phyloP scores from a whole-genome alignment of 2,888 invertebrate species.

The Chrysina gloriosa region DNA sequence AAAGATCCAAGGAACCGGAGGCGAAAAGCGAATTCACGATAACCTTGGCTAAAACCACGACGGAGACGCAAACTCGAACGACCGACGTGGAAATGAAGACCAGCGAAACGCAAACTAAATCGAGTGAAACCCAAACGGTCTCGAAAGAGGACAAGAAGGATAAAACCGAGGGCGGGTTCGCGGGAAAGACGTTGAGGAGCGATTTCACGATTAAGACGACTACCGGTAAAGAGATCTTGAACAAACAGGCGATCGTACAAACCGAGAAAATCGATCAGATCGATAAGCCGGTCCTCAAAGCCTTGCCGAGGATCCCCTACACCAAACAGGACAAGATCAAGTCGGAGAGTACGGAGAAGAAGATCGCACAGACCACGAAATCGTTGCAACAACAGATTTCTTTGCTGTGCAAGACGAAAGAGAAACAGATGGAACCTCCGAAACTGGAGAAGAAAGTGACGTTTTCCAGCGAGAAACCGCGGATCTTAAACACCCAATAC shows the following conservation, averaged over 20 bases:
- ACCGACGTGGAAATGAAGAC: constrained; percentile 28
- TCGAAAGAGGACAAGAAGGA: constrained; percentile 27
- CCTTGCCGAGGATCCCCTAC: constrained; percentile 56
- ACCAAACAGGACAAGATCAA: constrained; percentile 38
- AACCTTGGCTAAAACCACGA: constrained; percentile 28
- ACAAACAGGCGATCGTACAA: constrained; percentile 52
- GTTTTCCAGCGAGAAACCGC: constrained; percentile 44
- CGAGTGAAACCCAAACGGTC: constrained; percentile 31
- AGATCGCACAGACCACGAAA: constrained; percentile 37
- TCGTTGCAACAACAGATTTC: constrained; percentile 56
- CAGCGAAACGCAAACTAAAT: constrained; percentile 37
- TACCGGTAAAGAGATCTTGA: constrained; percentile 44
- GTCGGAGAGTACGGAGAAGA: constrained; percentile 27
- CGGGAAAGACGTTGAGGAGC: constrained; percentile 49
- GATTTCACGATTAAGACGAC: constrained; percentile 49
- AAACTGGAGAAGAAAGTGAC: constrained; percentile 45
- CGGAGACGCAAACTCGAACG: constrained; percentile 24
- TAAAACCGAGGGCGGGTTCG: constrained; percentile 18
- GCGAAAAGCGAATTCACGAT: constrained; percentile 8
- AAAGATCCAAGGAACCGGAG: constrained; percentile 32
- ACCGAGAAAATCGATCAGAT: constrained; percentile 54
- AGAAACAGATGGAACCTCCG: constrained; percentile 29
- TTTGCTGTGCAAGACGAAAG: constrained; percentile 55
- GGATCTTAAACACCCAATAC: constrained; percentile 44
- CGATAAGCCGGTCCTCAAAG: constrained; percentile 57